phyloP scores from a whole-genome alignment of 2,113 vertebrate genomes.

The Melanerpes formicivorus region DNA sequence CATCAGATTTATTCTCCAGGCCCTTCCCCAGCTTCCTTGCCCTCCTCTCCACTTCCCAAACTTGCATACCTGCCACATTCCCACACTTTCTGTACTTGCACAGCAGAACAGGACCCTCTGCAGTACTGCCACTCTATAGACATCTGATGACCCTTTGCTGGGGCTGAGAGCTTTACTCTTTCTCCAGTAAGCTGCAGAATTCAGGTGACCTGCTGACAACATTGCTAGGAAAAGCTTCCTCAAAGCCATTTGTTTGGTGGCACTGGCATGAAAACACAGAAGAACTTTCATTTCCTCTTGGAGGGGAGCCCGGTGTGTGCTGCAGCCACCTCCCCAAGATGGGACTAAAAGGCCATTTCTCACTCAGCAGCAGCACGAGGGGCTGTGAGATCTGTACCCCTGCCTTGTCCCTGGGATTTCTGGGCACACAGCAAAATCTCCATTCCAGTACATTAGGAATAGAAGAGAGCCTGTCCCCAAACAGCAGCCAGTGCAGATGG shows the following conservation, averaged over 20 bases:
- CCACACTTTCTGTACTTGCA: neutral
- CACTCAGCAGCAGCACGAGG: neutral
- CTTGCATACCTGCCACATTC: no score
- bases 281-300: neutral
- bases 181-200: neutral
- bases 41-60: no score
- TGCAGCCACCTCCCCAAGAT: neutral
- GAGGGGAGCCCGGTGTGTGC: rapidly evolving
- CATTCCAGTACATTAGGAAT: neutral
- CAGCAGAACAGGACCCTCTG: neutral
- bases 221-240: neutral
- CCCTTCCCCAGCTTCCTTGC: no score
- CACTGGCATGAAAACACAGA: rapidly evolving
- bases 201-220: neutral
- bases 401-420: neutral
- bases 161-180: neutral
- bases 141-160: neutral
- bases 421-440: neutral
- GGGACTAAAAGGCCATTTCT: neutral
- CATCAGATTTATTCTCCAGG: no score
- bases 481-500: neutral
- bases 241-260: neutral
- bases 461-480: neutral
- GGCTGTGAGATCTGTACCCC: neutral
- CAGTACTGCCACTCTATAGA: neutral